Conservation (phyloP, 2,113 vertebrate species). For the Rynchops niger region DNA sequence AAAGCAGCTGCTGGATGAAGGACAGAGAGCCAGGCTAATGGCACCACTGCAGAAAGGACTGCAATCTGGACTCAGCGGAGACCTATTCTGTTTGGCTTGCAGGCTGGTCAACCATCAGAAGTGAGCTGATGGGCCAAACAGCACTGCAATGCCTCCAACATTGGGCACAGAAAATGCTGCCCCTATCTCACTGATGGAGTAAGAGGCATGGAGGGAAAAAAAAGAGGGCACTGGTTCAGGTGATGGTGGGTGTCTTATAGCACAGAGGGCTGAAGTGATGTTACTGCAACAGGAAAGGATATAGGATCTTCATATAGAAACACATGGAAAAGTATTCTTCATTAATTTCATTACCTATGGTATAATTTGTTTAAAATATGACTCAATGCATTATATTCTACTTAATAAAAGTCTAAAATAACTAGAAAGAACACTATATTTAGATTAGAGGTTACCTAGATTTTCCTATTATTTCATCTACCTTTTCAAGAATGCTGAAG, state of each 20-base stretch:
- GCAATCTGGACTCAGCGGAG: fast-evolving
- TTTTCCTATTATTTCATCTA: neutral
- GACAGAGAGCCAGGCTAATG: neutral
- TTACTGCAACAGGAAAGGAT: neutral
- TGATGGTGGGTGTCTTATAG: neutral
- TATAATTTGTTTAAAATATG: neutral
- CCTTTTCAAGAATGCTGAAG: neutral
- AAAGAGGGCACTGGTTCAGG: neutral
- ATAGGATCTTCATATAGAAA: neutral
- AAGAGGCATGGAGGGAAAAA: neutral
- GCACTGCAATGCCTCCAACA: neutral
- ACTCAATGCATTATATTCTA: neutral
- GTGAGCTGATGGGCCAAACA: neutral
- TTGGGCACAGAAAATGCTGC: neutral
- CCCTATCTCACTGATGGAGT: neutral
- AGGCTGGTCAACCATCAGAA: neutral
- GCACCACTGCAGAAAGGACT: neutral
- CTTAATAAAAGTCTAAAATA: neutral
- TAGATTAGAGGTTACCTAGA: neutral
- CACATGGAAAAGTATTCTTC: neutral
- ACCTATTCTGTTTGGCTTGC: neutral
- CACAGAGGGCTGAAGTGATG: neutral
- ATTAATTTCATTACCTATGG: neutral
- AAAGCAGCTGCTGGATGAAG: neutral
- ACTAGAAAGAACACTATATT: neutral